Percentiles rank a stretch among this genome's conserved stretches.
Evolutionary conservation across 1,140 invertebrate species (phyloP).

Genomic region (Drosophila grimshawi): DNA sequence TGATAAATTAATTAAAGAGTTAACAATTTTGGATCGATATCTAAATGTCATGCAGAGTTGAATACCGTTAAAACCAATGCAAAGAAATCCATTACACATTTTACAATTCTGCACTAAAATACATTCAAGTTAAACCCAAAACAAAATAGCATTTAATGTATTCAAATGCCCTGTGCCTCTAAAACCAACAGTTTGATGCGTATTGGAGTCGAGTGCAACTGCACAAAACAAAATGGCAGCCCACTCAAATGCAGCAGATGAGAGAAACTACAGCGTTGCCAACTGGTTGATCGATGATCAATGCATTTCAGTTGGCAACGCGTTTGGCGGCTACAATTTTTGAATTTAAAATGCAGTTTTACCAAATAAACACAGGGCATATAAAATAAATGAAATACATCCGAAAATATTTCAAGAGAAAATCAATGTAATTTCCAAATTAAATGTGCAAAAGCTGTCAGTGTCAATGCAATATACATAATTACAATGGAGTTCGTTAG

Average conservation of each 20-base stretch:
- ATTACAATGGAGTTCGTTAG: conserved; percentile 57
- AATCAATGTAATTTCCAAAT: conserved; percentile 22
- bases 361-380: conserved; percentile 10
- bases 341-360: not conserved
- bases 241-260: not conserved
- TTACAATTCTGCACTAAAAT: conserved; percentile 47
- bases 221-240: conserved; percentile 3
- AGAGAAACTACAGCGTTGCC: conserved; percentile 4
- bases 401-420: conserved; percentile 16
- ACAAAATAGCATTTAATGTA: conserved; percentile 20
- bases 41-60: conserved; percentile 60
- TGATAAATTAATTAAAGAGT: conserved; percentile 49
- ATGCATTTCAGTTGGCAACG: conserved; percentile 12
- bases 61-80: conserved; percentile 22
- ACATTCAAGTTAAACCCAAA: conserved; percentile 41
- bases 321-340: not conserved
- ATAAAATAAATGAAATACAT: not conserved
- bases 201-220: not conserved
- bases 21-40: conserved; percentile 45
- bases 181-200: not conserved
- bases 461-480: conserved; percentile 25
- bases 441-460: conserved; percentile 19
- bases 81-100: conserved; percentile 24
- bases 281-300: not conserved
- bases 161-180: conserved; percentile 9